Conservation (phyloP, 2,888 invertebrate species). For the Tuberolachnus salignus region DNA sequence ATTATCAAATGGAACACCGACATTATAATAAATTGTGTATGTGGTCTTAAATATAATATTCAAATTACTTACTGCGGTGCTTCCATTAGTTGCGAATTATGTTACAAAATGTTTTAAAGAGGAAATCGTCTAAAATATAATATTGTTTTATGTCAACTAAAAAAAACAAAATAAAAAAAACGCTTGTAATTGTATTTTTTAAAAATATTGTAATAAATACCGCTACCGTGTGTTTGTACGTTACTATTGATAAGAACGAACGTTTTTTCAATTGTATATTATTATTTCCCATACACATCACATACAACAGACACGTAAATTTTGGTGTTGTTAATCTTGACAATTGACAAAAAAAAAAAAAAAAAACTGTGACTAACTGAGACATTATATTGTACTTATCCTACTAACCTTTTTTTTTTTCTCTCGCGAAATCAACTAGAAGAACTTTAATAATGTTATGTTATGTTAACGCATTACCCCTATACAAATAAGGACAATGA, state of each 20-base stretch:
- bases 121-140: too few relatives aligned
- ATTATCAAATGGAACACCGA: too few relatives aligned
- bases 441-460: constrained; percentile 42
- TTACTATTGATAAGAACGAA: not conserved
- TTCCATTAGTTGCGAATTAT: too few relatives aligned
- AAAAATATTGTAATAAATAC: too few relatives aligned
- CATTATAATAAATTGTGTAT: too few relatives aligned
- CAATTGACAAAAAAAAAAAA: constrained; percentile 2
- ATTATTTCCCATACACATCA: not conserved
- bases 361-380: constrained; percentile 10
- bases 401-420: constrained; percentile 3
- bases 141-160: too few relatives aligned
- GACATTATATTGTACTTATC: constrained; percentile 17
- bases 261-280: not conserved
- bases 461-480: constrained; percentile 13
- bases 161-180: too few relatives aligned
- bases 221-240: too few relatives aligned
- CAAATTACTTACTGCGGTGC: too few relatives aligned
- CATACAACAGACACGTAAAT: constrained; percentile 4
- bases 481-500: constrained; percentile 32
- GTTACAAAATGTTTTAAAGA: too few relatives aligned
- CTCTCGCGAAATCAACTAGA: not conserved
- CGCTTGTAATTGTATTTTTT: too few relatives aligned
- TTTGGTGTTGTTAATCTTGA: not conserved
- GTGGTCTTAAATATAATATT: too few relatives aligned